Conservation (phyloP, 1,140 invertebrate species). For the Kradibia gibbosae region DNA sequence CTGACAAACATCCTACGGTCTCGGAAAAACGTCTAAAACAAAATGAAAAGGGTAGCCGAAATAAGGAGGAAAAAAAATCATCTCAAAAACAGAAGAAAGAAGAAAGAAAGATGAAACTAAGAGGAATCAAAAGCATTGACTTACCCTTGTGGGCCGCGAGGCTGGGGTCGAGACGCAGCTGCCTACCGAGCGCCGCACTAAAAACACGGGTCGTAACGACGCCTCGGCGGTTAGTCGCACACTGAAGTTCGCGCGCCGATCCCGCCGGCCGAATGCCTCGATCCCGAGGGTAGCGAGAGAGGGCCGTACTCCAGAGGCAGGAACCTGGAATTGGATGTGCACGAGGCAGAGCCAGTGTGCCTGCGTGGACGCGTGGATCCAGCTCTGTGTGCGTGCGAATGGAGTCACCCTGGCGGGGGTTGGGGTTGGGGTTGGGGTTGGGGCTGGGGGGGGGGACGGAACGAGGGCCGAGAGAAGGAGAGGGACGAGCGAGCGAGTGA, state of each 20-base stretch:
- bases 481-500: neutral
- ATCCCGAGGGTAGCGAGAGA: conserved; percentile 14
- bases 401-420: no score
- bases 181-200: neutral
- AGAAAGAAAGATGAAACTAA: no score
- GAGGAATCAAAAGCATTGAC: neutral
- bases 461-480: no score
- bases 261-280: conserved; percentile 33
- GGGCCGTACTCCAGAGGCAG: neutral
- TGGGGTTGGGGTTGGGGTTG: no score
- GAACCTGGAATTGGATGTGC: no score
- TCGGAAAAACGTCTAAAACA: conserved; percentile 4
- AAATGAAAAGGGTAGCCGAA: neutral
- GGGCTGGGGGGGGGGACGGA: no score
- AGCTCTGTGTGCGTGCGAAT: no score
- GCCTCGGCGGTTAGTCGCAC: conserved; percentile 46
- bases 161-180: neutral
- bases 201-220: conserved; percentile 29
- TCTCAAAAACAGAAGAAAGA: neutral
- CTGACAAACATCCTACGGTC: neutral
- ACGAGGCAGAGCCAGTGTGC: neutral
- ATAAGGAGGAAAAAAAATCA: neutral
- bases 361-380: neutral
- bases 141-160: neutral
- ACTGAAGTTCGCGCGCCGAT: conserved; percentile 43